phyloP scores from a whole-genome alignment of 2,113 vertebrate species.

The Platysternon megacephalum region DNA sequence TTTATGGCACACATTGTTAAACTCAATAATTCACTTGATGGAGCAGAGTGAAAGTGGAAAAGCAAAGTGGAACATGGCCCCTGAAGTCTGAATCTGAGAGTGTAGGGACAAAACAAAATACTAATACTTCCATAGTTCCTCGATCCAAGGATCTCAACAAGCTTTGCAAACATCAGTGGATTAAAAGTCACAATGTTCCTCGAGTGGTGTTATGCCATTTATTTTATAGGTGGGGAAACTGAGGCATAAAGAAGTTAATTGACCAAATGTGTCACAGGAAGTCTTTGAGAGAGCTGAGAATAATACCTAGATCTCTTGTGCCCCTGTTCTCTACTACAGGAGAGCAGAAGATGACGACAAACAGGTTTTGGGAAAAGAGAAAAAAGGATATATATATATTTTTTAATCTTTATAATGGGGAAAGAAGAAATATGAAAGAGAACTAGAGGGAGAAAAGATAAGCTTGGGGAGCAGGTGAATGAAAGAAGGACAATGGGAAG shows the following conservation, averaged over 20 bases:
- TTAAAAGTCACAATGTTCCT: not conserved
- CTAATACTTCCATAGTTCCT: not conserved
- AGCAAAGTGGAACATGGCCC: conserved; percentile 21
- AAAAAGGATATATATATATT: no score
- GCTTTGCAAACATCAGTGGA: not conserved
- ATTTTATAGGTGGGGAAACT: not conserved
- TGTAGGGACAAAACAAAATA: not conserved
- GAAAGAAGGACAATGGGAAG: not conserved
- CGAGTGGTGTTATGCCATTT: not conserved
- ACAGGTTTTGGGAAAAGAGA: not conserved
- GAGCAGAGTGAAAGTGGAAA: conserved; percentile 72
- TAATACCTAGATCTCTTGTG: not conserved
- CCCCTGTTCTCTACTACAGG: not conserved
- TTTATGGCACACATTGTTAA: conserved; percentile 49
- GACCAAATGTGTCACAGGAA: not conserved
- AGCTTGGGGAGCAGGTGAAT: not conserved
- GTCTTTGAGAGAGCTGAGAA: not conserved
- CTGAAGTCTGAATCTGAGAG: not conserved
- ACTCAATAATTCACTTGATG: conserved; percentile 76
- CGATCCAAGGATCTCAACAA: not conserved
- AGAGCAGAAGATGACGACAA: not conserved
- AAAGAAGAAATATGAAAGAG: not conserved
- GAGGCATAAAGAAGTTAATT: not conserved
- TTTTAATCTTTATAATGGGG: not conserved
- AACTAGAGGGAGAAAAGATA: not conserved